Conservation (phyloP, 1,140 invertebrate species). For the Reticulitermes speratus region DNA sequence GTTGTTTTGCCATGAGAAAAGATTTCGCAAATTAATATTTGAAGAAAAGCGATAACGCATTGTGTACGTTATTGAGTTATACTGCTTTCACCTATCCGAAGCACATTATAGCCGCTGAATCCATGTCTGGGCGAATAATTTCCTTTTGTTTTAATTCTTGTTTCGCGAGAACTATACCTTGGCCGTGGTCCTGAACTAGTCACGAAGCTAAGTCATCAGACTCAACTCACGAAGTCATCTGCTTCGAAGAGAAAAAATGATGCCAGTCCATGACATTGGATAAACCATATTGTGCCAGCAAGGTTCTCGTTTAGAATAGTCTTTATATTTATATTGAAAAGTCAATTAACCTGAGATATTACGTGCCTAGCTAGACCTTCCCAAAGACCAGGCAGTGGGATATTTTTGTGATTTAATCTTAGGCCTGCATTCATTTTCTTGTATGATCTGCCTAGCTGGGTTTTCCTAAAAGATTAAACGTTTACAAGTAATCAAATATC, state of each 20-base stretch:
- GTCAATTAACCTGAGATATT: slow-evolving; percentile 27
- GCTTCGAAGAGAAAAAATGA: too few species aligned
- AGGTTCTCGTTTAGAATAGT: neutral
- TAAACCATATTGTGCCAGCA: neutral
- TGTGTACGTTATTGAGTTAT: too few species aligned
- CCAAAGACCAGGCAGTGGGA: neutral
- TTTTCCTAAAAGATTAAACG: too few species aligned
- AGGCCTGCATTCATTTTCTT: neutral
- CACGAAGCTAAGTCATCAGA: slow-evolving; percentile 15
- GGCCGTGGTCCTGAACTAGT: slow-evolving; percentile 1
- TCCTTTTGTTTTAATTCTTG: neutral
- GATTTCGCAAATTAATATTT: too few species aligned
- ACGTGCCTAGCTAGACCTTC: neutral
- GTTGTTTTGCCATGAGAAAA: too few species aligned
- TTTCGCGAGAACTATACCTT: neutral
- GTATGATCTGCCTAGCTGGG: neutral
- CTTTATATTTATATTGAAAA: slow-evolving; percentile 26
- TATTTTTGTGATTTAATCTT: neutral
- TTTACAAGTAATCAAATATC: neutral
- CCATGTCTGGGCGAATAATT: neutral
- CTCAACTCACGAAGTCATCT: slow-evolving; percentile 28
- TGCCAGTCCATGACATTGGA: too few species aligned
- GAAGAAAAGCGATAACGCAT: too few species aligned
- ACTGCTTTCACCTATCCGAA: too few species aligned
- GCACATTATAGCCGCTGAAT: too few species aligned